Evolutionary conservation across 2,797 vertebrate species (phyloP).

Genomic region (Manis pentadactyla): DNA sequence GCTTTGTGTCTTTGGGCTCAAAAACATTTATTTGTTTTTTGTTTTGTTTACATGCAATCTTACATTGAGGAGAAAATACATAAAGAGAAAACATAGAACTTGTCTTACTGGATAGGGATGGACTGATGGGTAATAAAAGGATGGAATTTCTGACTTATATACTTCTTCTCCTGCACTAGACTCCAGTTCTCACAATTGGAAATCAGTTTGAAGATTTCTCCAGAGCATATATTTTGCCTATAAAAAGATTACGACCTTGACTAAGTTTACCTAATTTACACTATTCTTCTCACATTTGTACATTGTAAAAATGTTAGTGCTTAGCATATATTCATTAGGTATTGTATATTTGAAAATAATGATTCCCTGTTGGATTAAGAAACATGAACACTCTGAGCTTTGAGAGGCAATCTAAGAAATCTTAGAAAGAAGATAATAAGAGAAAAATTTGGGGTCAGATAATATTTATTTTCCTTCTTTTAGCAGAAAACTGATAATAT

Average conservation of each 20-base stretch:
- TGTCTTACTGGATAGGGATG: not conserved
- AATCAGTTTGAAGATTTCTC: not conserved
- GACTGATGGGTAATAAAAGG: not conserved
- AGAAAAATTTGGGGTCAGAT: not conserved
- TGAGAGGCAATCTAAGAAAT: not conserved
- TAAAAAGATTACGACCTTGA: not conserved
- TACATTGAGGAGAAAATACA: not conserved
- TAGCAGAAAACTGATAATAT: not conserved
- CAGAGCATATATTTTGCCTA: not conserved
- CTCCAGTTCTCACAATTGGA: not conserved
- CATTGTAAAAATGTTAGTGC: not conserved
- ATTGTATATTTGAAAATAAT: not conserved
- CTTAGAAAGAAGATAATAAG: not conserved
- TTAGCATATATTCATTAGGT: not conserved
- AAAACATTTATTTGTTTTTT: not conserved
- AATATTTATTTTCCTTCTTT: not conserved
- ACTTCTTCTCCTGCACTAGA: not conserved
- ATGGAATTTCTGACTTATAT: rapidly evolving
- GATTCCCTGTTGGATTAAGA: not conserved
- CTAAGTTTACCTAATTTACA: not conserved
- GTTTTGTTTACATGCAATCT: not conserved
- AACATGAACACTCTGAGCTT: not conserved
- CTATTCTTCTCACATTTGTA: not conserved
- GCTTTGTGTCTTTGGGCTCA: not conserved
- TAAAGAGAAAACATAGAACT: not conserved